A percentile compares a stretch with the other conserved stretches of the same genome.
Conservation (phyloP, 2,888 invertebrate genomes). For the Hydropsyche betteni region DNA sequence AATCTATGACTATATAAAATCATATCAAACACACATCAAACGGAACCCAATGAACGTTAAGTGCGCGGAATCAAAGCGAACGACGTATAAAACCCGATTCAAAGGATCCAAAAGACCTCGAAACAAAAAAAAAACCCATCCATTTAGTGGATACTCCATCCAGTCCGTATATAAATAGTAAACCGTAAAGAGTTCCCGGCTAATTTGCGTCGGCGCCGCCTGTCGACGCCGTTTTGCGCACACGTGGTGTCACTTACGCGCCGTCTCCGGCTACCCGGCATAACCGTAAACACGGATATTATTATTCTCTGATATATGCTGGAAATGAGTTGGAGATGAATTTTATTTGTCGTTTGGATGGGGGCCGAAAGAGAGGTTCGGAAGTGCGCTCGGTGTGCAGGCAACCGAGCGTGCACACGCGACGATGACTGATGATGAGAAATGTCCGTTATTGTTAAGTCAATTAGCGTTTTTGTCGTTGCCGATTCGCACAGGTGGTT, state of each 20-base stretch:
- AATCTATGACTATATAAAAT: no score
- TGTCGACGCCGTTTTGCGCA: constrained; percentile 39
- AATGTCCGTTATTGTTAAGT: neutral
- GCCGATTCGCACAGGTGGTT: no score
- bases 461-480: no score
- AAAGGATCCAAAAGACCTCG: neutral
- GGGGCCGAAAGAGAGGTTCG: neutral
- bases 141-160: constrained; percentile 3
- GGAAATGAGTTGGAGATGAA: no score
- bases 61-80: neutral
- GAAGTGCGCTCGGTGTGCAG: neutral
- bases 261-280: neutral
- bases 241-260: constrained; percentile 27
- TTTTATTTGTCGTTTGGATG: no score
- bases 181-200: constrained; percentile 42
- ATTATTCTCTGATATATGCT: no score
- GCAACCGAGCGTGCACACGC: constrained; percentile 1
- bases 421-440: constrained; percentile 11
- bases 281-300: no score
- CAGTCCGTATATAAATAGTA: constrained; percentile 20
- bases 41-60: no score
- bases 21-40: no score
- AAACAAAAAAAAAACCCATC: neutral
- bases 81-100: neutral
- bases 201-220: constrained; percentile 46